Evolutionary conservation across 2,888 invertebrate species (phyloP), one percentile per base, ranked within the genome.

Genomic region (Atrina japonica): DNA sequence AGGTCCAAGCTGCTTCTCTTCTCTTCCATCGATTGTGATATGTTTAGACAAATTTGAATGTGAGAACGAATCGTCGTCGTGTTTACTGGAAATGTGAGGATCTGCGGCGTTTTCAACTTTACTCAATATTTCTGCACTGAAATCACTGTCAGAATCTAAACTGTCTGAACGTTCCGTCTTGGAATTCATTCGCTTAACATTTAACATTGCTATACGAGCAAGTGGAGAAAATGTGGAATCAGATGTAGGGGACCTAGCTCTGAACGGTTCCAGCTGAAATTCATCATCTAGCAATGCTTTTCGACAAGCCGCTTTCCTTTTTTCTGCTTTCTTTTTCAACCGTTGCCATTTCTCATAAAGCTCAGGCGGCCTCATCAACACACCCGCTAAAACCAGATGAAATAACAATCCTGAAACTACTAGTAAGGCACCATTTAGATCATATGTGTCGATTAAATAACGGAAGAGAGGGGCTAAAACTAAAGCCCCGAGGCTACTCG

Each of bases 371-470:
- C 77, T 43, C n/a, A 77, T 66, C 3, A 77, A 41, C 23, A 64
- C 59, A 2, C 61, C 77, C n/a, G 67, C 59, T 21, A 76, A 55
- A 35, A 66, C 66, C 0, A 71, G 63, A 27, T 81, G 73, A 6
- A 77, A 52, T 18, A 70, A 35, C 7, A 77, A 40, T 16, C 60
- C 77, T 9, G 71, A 71, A 1, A 76, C 23, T 0, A 81, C 43
- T 7, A 81, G 47, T 0, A 81, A 35, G 2, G 70, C 75, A 3
- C 81, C 81, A 2, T 49, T 29, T 21, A 77, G 74, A 9, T 70
- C 74, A 43, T 65, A 79, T 5, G 21, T 43, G 25, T 71, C 59
- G 3, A 79, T 30, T 25, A 79, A 43, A 23, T 72, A 61, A 0
- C 75, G 68, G 9, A 76, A 50, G 7, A 64, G 14, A 0, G 76